phyloP scores from a whole-genome alignment of 2,797 vertebrate genomes.

The Lepidocolaptes lacrymiger region DNA sequence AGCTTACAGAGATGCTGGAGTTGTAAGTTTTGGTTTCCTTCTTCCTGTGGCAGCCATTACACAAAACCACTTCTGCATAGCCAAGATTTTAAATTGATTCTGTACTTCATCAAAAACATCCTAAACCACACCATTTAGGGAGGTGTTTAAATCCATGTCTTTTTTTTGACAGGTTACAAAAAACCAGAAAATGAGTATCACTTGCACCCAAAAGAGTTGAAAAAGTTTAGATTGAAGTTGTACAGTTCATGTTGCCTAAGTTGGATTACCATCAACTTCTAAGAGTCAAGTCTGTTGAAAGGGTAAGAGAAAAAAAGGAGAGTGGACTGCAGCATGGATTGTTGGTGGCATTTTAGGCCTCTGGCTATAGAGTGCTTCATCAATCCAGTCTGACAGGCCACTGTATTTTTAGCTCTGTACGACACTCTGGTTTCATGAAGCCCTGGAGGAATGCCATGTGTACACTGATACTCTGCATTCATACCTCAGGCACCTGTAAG shows the following conservation, averaged over 20 bases:
- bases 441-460: not conserved
- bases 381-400: not conserved
- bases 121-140: not conserved
- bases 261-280: not conserved
- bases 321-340: not conserved
- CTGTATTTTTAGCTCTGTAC: conserved; percentile 21
- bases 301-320: not conserved
- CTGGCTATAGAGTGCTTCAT: not conserved
- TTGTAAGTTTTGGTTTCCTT: conserved; percentile 77
- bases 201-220: not conserved
- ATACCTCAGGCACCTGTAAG: not conserved
- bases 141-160: not conserved
- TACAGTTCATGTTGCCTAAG: not conserved
- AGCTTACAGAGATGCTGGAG: conserved; percentile 80
- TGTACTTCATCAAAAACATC: not conserved
- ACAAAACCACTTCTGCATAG: not conserved
- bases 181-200: not conserved
- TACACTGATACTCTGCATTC: not conserved
- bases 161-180: not conserved
- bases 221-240: not conserved
- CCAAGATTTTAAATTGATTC: not conserved
- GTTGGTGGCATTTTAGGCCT: not conserved
- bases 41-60: not conserved
- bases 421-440: not conserved
- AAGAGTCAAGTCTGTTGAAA: not conserved